These are phyloP conservation scores for Mesaphorura yosii DNA, from an alignment of 1,140 invertebrate genomes.

Conservation along the genomic window DNA sequence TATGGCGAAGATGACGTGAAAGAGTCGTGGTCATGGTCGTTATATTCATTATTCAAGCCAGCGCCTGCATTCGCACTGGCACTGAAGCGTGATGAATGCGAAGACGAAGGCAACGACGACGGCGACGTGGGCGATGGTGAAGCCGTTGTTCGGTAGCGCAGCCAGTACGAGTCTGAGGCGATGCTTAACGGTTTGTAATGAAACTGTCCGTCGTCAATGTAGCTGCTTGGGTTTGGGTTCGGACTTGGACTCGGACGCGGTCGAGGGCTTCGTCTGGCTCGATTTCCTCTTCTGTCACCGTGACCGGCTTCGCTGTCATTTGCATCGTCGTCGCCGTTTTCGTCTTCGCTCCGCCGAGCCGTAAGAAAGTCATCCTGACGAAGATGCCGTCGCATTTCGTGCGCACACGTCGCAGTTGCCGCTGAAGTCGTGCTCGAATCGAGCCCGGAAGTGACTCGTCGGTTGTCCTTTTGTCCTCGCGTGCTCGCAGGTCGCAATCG, in stretches of 20 bases:
- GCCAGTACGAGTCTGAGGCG: conserved; percentile 25
- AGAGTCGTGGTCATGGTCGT: not conserved
- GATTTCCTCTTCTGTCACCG: not conserved
- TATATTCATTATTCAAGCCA: too few species aligned
- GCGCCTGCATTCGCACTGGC: too few species aligned
- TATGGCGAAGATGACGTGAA: too few species aligned
- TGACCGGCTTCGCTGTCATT: not conserved
- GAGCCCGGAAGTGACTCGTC: conserved; percentile 34
- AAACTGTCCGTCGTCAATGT: conserved; percentile 4
- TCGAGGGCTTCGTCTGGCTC: not conserved
- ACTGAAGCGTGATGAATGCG: too few species aligned
- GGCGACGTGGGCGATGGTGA: not conserved
- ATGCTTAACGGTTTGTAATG: conserved; percentile 12
- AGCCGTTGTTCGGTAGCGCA: conserved; percentile 13
- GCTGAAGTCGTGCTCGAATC: conserved; percentile 4
- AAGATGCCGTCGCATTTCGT: conserved; percentile 6
- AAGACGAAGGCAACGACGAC: too few species aligned
- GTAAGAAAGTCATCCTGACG: too few species aligned
- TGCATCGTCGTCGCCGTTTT: too few species aligned
- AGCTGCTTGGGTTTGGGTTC: not conserved
- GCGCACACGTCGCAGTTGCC: not conserved
- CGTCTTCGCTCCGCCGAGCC: too few species aligned
- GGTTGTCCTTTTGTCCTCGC: conserved; percentile 34
- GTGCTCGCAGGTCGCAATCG: too few species aligned
- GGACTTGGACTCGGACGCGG: too few species aligned